Evolutionary conservation across 2,113 vertebrate genomes (phyloP).

Genomic region (Lipophrys pholis): DNA sequence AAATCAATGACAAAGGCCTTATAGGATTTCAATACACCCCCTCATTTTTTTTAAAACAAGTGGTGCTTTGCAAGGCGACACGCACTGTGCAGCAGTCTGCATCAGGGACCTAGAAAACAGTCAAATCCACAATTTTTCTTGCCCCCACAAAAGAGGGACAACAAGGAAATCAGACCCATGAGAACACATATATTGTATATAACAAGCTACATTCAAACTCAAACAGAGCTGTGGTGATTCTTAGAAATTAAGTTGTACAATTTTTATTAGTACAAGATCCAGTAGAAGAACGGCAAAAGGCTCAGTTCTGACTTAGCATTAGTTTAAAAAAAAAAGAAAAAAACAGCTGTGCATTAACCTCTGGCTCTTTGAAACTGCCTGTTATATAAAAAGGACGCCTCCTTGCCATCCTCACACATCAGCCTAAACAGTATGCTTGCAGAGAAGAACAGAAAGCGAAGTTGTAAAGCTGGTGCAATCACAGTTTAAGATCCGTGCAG

Average conservation of each 20-base stretch:
- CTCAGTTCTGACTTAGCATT: no score
- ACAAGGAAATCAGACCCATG: conserved; percentile 30
- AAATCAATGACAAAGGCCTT: conserved; percentile 61
- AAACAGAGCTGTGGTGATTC: conserved; percentile 45
- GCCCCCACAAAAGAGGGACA: conserved; percentile 49
- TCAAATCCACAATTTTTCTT: conserved; percentile 42
- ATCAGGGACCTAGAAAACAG: conserved; percentile 37
- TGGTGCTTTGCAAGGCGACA: conserved; percentile 32
- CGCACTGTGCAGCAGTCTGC: conserved; percentile 37
- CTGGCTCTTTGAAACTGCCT: conserved; percentile 26
- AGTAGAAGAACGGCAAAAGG: neutral
- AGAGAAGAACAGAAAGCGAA: conserved; percentile 25
- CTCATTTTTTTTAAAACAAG: conserved; percentile 54
- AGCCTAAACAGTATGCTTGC: conserved; percentile 11
- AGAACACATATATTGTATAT: conserved; percentile 38
- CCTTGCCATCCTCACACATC: conserved; percentile 3
- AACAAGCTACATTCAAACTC: conserved; percentile 73
- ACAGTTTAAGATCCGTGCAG: conserved; percentile 67
- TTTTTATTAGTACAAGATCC: conserved; percentile 11
- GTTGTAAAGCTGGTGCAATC: conserved; percentile 61
- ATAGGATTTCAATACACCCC: conserved; percentile 39
- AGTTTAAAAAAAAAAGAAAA: no score
- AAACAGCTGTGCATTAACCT: conserved; percentile 5
- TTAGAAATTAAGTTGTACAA: conserved; percentile 23
- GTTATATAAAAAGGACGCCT: conserved; percentile 3